Evolutionary conservation across 2,113 vertebrate species (phyloP).

Genomic region (Eulemur rufifrons): DNA sequence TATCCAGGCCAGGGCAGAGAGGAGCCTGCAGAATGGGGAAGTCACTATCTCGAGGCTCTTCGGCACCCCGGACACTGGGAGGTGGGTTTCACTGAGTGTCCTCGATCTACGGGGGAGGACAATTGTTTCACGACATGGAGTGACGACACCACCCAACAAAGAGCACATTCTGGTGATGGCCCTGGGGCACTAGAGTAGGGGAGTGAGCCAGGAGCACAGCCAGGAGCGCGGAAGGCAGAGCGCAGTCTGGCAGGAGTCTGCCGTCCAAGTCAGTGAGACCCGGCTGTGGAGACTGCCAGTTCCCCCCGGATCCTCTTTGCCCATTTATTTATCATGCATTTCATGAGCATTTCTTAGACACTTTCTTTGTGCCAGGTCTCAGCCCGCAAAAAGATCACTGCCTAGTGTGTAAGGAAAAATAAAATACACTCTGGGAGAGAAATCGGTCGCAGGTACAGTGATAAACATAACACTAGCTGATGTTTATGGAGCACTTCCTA

Average conservation of each 20-base stretch:
- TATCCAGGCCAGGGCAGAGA: background rate
- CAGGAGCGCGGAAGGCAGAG: background rate
- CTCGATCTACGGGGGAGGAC: rapidly evolving
- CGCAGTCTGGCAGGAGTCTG: rapidly evolving
- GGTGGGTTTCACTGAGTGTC: rapidly evolving
- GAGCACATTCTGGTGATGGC: background rate
- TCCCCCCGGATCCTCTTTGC: background rate
- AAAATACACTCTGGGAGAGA: background rate
- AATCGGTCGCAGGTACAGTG: rapidly evolving
- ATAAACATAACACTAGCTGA: background rate
- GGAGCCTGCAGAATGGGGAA: background rate
- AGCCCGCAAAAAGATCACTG: background rate
- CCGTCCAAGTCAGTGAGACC: background rate
- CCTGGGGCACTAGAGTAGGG: background rate
- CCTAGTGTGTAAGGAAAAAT: background rate
- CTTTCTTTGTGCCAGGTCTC: background rate
- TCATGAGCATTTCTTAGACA: background rate
- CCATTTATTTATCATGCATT: background rate
- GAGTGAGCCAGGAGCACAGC: background rate
- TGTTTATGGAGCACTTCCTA: background rate
- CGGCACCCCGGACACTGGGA: background rate
- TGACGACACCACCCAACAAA: rapidly evolving
- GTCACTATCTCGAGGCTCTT: rapidly evolving
- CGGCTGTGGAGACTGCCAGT: rapidly evolving
- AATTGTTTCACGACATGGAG: rapidly evolving